These are phyloP conservation scores for Apostichopus parvimensis DNA, from an alignment of 35 echinoderm and acorn worm species.

Conservation along the genomic window DNA sequence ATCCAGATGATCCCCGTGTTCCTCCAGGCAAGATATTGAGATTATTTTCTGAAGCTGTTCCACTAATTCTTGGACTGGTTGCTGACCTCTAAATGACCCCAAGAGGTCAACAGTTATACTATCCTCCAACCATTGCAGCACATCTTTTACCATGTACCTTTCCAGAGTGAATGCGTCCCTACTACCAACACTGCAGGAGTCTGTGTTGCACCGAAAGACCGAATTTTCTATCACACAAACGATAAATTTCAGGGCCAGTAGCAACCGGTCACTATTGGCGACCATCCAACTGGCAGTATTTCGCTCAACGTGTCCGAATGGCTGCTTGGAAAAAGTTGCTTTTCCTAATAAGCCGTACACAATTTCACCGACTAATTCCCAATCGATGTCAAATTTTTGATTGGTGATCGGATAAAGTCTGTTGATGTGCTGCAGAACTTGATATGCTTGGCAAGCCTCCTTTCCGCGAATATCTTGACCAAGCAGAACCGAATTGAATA, in stretches of 20 bases:
- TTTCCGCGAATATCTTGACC: too few relatives aligned
- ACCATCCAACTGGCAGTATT: not conserved
- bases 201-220: not conserved
- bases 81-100: not conserved
- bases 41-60: slow-evolving; percentile 22
- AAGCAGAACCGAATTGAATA: slow-evolving; percentile 22
- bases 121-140: not conserved
- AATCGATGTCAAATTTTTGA: not conserved
- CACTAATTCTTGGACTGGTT: not conserved
- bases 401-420: not conserved
- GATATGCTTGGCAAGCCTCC: not conserved
- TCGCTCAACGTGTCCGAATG: too few relatives aligned
- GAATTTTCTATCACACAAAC: slow-evolving; percentile 20
- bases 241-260: slow-evolving; percentile 13
- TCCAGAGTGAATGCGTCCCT: not conserved
- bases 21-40: not conserved
- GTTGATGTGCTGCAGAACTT: not conserved
- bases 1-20: not conserved
- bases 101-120: not conserved
- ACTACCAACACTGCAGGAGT: not conserved
- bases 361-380: slow-evolving; percentile 15
- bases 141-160: slow-evolving; percentile 19
- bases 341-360: not conserved
- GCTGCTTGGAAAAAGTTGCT: not conserved
- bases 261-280: not conserved